phyloP scores from a whole-genome alignment of 2,797 vertebrate genomes.

The Ceryle rudis region DNA sequence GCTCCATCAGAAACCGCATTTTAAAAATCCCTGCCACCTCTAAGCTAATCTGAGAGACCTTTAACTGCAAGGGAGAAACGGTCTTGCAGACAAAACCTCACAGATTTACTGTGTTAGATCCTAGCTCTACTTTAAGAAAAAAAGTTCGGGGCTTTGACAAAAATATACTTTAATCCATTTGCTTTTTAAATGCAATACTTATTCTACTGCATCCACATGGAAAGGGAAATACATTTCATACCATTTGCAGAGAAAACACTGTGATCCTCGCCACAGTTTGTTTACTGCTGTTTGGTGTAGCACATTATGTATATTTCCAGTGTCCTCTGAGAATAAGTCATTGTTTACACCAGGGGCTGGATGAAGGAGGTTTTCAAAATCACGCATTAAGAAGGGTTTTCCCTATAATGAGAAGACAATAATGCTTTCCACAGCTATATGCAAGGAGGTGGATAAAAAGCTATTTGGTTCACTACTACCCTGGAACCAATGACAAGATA shows the following conservation, averaged over 20 bases:
- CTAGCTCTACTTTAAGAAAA: neutral
- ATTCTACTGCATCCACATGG: neutral
- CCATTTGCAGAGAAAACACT: neutral
- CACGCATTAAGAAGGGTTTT: constrained; percentile 46
- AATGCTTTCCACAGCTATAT: constrained; percentile 56
- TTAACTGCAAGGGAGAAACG: neutral
- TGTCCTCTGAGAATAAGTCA: neutral
- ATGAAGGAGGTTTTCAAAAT: constrained; percentile 67
- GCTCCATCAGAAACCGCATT: neutral
- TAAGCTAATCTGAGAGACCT: neutral
- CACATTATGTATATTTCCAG: neutral
- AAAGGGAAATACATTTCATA: neutral
- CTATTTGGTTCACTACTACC: constrained; percentile 1
- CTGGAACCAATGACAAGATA: constrained; percentile 21
- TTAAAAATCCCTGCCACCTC: neutral
- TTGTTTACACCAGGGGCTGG: constrained; percentile 55
- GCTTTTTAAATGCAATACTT: neutral
- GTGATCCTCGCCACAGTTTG: neutral
- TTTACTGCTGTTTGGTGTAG: neutral
- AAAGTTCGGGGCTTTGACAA: neutral
- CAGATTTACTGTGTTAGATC: neutral
- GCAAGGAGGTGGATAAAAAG: constrained; percentile 56
- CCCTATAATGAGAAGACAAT: constrained; percentile 50
- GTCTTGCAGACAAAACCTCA: neutral
- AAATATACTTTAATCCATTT: neutral